A percentile compares a stretch with the other conserved stretches of the same genome.
These are phyloP conservation scores for Aphaenogaster rudis DNA, from an alignment of 1,140 invertebrate genomes.

Conservation along the genomic window DNA sequence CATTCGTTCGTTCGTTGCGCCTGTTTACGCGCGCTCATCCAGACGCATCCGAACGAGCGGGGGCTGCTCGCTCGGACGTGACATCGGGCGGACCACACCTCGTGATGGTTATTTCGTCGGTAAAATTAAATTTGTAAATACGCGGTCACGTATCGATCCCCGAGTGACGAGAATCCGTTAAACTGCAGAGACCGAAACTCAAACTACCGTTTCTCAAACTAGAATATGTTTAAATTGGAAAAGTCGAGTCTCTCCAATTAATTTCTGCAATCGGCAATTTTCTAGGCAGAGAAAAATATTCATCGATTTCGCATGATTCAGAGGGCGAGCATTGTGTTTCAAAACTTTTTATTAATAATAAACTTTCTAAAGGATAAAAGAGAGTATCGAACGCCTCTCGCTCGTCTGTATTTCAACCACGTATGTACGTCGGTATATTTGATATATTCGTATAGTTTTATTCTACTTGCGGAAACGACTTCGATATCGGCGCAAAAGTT, in stretches of 20 bases:
- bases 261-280: not conserved
- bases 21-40: constrained; percentile 36
- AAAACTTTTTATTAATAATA: constrained; percentile 4
- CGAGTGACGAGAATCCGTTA: not conserved
- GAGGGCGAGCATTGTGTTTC: not conserved
- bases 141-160: constrained; percentile 5
- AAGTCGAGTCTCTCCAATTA: not conserved
- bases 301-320: not conserved
- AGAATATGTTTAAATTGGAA: not conserved
- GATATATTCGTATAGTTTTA: constrained; percentile 76
- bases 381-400: not conserved
- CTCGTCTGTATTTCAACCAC: not conserved
- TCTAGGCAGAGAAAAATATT: not conserved
- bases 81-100: constrained; percentile 12
- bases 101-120: constrained; percentile 17
- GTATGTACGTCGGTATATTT: constrained; percentile 36
- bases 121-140: constrained; percentile 57
- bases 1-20: constrained; percentile 7
- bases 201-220: not conserved
- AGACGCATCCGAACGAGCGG: not conserved
- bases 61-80: constrained; percentile 22
- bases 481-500: constrained; percentile 79
- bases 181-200: not conserved
- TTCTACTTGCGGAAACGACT: constrained; percentile 79
- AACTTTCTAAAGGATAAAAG: not conserved